Conservation (phyloP, 2,888 invertebrate species). For the Pachydiplax longipennis region DNA sequence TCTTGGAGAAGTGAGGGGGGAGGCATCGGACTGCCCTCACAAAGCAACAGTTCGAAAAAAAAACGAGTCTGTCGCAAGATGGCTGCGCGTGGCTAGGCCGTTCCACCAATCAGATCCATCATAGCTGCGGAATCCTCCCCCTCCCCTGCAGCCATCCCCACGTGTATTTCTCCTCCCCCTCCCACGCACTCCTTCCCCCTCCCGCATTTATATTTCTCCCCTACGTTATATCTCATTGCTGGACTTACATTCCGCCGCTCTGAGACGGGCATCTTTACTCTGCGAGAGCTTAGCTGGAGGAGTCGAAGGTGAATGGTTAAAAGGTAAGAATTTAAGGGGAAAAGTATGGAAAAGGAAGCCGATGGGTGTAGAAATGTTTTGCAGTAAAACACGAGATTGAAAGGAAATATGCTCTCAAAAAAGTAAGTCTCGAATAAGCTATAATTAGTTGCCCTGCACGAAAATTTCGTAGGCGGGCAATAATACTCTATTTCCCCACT, state of each 20-base stretch:
- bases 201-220: not conserved
- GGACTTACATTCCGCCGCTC: not conserved
- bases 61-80: constrained; percentile 24
- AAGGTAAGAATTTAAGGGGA: no score
- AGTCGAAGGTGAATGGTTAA: no score
- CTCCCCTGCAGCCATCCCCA: not conserved
- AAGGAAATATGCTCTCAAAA: no score
- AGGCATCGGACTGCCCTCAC: not conserved
- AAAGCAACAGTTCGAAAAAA: not conserved
- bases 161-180: not conserved
- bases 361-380: no score
- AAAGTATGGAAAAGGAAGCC: no score
- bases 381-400: no score
- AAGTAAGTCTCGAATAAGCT: no score
- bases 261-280: not conserved
- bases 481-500: no score
- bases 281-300: not conserved
- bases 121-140: constrained; percentile 21
- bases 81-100: constrained; percentile 35
- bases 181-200: not conserved
- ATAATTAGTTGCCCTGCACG: no score
- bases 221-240: not conserved
- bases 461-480: no score
- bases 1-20: not conserved
- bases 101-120: constrained; percentile 43